Base-by-base conservation (phyloP, 2,797 vertebrate genomes). In the Phoebastria nigripes region DNA sequence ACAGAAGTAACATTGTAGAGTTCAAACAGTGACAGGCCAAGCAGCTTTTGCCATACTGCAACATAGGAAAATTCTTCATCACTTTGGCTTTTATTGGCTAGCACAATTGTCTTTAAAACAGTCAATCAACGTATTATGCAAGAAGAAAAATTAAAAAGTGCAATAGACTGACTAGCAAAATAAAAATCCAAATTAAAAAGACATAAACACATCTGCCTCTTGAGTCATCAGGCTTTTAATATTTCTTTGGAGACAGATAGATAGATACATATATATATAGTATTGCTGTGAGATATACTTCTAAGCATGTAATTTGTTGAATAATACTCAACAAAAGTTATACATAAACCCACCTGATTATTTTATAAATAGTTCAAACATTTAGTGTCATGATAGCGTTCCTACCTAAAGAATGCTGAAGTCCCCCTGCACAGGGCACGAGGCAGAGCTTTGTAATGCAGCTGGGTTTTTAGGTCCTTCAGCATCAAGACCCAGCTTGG, bases 101-200 rank as follows among this genome's bases (percentile, higher is more conserved):
- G 59, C 25, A 88, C 13, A 61, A 77, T 95, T 97, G 37, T 92
- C 56, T 69, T 96, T 96, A 77, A 91, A 97, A 95, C 56, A 59
- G 51, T 54, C 51, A 39, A 67, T 85, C 66, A 93, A 71, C 8
- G 11, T 79, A 77, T 59, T 82, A 93, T 12, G 77, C 25, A 94
- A 84, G 35, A 78, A 93, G 28, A 86, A 78, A 85, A 94, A 69
- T 11, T 54, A 42, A 67, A 90, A 92, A 88, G 78, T 80, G 88
- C 77, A 93, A 44, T 15, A 77, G 78, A 66, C 29, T 44, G 28
- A 82, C 12, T 83, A 82, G 73, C 16, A 71, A 73, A 94, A 87
- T 90, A 77, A 93, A 91, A 78, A 77, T 69, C 49, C 79, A 89
- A 35, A 90, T 94, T 94, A 67, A 94, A 91, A 97, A 73, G 16